Conservation (phyloP, 1,140 invertebrate genomes). For the Sycophila sp. region DNA sequence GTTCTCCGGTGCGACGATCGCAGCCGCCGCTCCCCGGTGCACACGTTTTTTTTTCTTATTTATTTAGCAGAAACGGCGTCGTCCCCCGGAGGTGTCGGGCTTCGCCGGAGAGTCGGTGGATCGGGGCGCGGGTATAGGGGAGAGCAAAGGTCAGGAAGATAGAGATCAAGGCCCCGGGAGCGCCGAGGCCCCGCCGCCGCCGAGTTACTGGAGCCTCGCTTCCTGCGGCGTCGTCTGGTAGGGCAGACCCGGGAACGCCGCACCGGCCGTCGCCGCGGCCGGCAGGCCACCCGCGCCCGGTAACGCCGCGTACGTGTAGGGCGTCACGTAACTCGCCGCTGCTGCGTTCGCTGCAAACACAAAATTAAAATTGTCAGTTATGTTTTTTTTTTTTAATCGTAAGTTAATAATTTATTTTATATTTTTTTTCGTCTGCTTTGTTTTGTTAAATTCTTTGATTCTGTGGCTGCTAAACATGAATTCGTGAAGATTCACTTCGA, state of each 20-base stretch:
- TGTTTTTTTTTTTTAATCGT: slow-evolving; percentile 24
- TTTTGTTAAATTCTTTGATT: too few relatives aligned
- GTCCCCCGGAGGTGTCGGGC: too few relatives aligned
- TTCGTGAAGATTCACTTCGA: too few relatives aligned
- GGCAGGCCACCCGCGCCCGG: slow-evolving; percentile 71
- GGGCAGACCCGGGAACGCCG: slow-evolving; percentile 72
- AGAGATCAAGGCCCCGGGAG: slow-evolving; percentile 21
- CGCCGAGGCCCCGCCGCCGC: neutral
- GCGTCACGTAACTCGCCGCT: slow-evolving; percentile 76
- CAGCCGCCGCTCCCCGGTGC: too few relatives aligned
- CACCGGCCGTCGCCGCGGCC: slow-evolving; percentile 62
- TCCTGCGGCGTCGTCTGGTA: slow-evolving; percentile 73
- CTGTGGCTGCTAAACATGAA: too few relatives aligned
- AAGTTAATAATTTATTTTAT: neutral
- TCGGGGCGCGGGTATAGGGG: too few relatives aligned
- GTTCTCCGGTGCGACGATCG: too few relatives aligned
- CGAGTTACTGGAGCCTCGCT: slow-evolving; percentile 68
- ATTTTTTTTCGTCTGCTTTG: too few relatives aligned
- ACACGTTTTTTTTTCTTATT: too few relatives aligned
- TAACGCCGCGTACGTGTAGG: slow-evolving; percentile 74
- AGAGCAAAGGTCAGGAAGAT: slow-evolving; percentile 18
- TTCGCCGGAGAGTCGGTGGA: too few relatives aligned
- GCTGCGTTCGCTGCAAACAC: slow-evolving; percentile 64
- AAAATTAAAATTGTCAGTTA: slow-evolving; percentile 3
- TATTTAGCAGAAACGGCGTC: too few relatives aligned